Evolutionary conservation across 2,888 invertebrate genomes (phyloP), one percentile per base, ranked within the genome.

Genomic region (Leucophenga maculata): DNA sequence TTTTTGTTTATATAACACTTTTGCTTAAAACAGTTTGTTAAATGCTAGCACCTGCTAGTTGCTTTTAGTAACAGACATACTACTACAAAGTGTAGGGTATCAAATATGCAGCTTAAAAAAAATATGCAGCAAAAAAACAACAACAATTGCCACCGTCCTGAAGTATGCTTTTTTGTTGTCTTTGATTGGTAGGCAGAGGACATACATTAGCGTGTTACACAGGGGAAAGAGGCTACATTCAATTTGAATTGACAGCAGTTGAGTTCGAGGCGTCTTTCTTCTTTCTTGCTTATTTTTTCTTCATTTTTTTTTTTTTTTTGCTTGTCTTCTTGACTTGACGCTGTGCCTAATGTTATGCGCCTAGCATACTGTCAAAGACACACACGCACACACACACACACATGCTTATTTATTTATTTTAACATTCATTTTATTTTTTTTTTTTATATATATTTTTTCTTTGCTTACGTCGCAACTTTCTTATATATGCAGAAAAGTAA

Each of bases 341-440:
- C 71, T 71, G 75, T 74, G 72, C 76, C 77, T 77, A 72, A 77
- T 78, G 72, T 71, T 72, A 76, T 54, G 39, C 39, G 3, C 72
- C 76, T 72, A 74, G 72, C 71, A 54, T 72, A 72, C 74, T 68
- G 59, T 70, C 22, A 55, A 39, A 31, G 55, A 22, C 66, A 50
- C 48, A 66, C 66, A 57, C 67, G 62, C 57, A 54, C 18, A 26
- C 69, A 68, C n/a, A 67, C 18, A 59, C 57, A 59, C 44, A 54
- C 50, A 11, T 65, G 65, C 62, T 50, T 60, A 54, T 50, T 64
- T 62, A 50, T 52, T 68, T 62, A 39, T 26, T 52, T 52, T 55
- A 65, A 22, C 18, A 16, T 65, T 57, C 57, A 26, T 16, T 64
- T 48, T 39, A 13, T 13, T 46, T 14, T 46, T 64, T 22, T 8